phyloP scores from a whole-genome alignment of 2,113 vertebrate genomes.

The Myanophis thanlyinensis region DNA sequence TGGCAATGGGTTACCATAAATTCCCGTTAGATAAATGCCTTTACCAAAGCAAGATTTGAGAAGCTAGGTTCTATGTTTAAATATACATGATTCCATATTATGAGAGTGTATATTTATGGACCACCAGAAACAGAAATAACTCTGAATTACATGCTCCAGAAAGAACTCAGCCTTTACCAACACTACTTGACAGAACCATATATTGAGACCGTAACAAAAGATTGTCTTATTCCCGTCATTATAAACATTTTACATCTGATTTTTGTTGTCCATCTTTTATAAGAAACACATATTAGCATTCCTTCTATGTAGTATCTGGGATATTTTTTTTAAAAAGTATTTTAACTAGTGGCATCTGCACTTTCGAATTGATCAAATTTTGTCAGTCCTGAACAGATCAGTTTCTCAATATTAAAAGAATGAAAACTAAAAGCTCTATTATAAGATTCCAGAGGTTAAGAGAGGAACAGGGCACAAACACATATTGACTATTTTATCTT shows the following conservation, averaged over 20 bases:
- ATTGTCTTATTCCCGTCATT: neutral
- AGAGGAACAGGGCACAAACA: neutral
- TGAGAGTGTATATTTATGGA: neutral
- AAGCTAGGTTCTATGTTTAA: neutral
- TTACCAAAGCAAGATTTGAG: neutral
- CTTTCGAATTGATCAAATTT: neutral
- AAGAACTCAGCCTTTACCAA: neutral
- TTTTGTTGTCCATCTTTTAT: neutral
- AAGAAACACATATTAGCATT: neutral
- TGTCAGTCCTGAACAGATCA: neutral
- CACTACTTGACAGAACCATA: neutral
- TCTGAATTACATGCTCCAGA: neutral
- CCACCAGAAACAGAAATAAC: neutral
- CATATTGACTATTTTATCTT: neutral
- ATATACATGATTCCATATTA: neutral
- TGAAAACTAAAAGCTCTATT: neutral
- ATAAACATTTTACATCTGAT: neutral
- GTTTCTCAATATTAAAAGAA: neutral
- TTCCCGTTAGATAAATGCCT: neutral
- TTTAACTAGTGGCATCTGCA: neutral
- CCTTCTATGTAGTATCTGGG: neutral
- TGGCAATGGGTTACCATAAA: neutral
- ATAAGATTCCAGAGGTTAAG: neutral
- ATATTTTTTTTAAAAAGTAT: neutral
- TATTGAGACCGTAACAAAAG: neutral